Evolutionary conservation across 1,140 invertebrate species (phyloP).

Genomic region (Drosophila parabipectinata): DNA sequence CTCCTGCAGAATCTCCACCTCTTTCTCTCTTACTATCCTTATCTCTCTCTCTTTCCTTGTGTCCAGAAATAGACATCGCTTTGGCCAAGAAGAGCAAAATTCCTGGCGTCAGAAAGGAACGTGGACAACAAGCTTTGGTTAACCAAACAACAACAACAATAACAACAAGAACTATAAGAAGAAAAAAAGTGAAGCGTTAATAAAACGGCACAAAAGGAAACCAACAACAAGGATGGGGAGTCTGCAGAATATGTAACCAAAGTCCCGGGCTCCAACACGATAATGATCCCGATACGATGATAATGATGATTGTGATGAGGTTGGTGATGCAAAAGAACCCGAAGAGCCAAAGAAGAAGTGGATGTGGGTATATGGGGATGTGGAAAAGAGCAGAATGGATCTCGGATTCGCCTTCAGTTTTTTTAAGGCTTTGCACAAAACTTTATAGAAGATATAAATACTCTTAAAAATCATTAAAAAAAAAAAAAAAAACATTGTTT

Average conservation of each 20-base stretch:
- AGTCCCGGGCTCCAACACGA: conserved; percentile 51
- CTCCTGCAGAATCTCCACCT: neutral
- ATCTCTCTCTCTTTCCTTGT: neutral
- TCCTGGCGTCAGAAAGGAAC: conserved; percentile 61
- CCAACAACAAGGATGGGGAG: conserved; percentile 45
- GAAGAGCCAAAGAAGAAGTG: conserved; percentile 25
- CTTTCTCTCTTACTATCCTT: neutral
- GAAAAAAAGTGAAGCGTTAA: conserved; percentile 75
- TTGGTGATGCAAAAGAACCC: conserved; percentile 36
- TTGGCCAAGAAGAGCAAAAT: conserved; percentile 52
- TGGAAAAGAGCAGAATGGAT: neutral
- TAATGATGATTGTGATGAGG: conserved; percentile 25
- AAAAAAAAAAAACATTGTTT: neutral
- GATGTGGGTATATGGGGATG: conserved; percentile 5
- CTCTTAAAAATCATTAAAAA: neutral
- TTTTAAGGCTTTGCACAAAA: neutral
- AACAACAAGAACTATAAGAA: too few species aligned
- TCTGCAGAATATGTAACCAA: conserved; percentile 67
- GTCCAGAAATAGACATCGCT: conserved; percentile 47
- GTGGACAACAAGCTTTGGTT: conserved; percentile 34
- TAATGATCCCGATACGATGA: conserved; percentile 18
- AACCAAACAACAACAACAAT: neutral
- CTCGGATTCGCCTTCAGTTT: conserved; percentile 5
- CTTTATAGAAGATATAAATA: neutral
- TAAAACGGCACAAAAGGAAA: conserved; percentile 78